phyloP scores from a whole-genome alignment of 2,113 vertebrate species.

The Atractosteus spatula region DNA sequence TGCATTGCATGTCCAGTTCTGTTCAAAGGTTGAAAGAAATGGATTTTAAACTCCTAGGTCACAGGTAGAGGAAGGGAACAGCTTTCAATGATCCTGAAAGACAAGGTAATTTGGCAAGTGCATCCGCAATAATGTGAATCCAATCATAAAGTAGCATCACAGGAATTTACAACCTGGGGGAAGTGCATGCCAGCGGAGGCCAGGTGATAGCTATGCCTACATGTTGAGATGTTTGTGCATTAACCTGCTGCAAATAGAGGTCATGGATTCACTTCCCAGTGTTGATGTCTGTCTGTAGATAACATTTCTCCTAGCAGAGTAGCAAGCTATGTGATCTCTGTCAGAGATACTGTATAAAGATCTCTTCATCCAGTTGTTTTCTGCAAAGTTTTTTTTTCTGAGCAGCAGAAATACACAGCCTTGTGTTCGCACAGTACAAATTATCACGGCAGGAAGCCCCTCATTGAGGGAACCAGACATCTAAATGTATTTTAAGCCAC shows the following conservation, averaged over 20 bases:
- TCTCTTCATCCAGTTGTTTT: slow-evolving; percentile 31
- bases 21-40: slow-evolving; percentile 11
- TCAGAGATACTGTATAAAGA: slow-evolving; percentile 16
- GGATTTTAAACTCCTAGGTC: slow-evolving; percentile 38
- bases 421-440: too few relatives aligned
- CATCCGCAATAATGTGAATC: slow-evolving; percentile 65
- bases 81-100: slow-evolving; percentile 66
- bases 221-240: slow-evolving; percentile 61
- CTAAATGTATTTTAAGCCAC: too few relatives aligned
- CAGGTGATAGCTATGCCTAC: slow-evolving; percentile 46
- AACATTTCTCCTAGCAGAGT: not conserved
- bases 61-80: slow-evolving; percentile 47
- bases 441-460: too few relatives aligned
- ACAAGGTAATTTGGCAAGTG: slow-evolving; percentile 68
- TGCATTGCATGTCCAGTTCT: too few relatives aligned
- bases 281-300: slow-evolving; percentile 22
- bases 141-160: slow-evolving; percentile 55
- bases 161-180: slow-evolving; percentile 9
- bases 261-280: slow-evolving; percentile 49
- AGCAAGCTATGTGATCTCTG: slow-evolving; percentile 12
- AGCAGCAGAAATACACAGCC: too few relatives aligned
- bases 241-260: slow-evolving; percentile 69
- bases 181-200: slow-evolving; percentile 9
- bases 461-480: too few relatives aligned
- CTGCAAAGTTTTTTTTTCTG: not conserved